phyloP scores from a whole-genome alignment of 1,140 invertebrate species.

The Papilio xuthus region DNA sequence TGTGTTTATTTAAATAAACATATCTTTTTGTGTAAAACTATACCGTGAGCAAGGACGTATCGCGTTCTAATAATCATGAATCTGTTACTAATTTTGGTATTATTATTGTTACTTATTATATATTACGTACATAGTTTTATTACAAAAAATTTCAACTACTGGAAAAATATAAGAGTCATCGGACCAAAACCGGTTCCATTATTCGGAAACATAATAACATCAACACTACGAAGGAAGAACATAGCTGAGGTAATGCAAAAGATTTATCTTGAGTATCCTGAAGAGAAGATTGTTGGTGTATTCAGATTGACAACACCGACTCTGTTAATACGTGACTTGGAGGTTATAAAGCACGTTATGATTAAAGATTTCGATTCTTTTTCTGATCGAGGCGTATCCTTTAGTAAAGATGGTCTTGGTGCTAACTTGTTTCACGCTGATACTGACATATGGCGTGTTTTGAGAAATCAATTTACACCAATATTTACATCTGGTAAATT shows the following conservation, averaged over 20 bases:
- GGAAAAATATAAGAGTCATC: conserved; percentile 36
- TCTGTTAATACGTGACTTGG: conserved; percentile 79
- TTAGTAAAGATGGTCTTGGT: conserved; percentile 77
- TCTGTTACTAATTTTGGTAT: background rate
- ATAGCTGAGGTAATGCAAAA: background rate
- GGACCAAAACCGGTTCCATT: conserved; percentile 39
- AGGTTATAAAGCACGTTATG: conserved; percentile 82
- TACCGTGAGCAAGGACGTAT: conserved; percentile 1
- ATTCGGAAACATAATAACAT: conserved; percentile 37
- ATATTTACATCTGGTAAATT: conserved; percentile 83
- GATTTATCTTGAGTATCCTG: conserved; percentile 38
- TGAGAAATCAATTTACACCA: conserved; percentile 79
- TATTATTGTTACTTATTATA: background rate
- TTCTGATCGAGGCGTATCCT: conserved; percentile 66
- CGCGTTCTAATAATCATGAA: background rate
- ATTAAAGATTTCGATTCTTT: conserved; percentile 82
- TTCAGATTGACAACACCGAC: conserved; percentile 64
- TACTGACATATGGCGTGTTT: conserved; percentile 78
- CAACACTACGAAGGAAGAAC: background rate
- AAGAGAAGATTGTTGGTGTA: conserved; percentile 48
- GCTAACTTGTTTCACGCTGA: conserved; percentile 67
- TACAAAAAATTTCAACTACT: conserved; percentile 39
- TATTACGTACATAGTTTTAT: conserved; percentile 34
- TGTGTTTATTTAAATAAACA: background rate
- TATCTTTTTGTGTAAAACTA: background rate